These are phyloP conservation scores for Tribolium madens DNA, from an alignment of 1,140 invertebrate species.

Conservation along the genomic window DNA sequence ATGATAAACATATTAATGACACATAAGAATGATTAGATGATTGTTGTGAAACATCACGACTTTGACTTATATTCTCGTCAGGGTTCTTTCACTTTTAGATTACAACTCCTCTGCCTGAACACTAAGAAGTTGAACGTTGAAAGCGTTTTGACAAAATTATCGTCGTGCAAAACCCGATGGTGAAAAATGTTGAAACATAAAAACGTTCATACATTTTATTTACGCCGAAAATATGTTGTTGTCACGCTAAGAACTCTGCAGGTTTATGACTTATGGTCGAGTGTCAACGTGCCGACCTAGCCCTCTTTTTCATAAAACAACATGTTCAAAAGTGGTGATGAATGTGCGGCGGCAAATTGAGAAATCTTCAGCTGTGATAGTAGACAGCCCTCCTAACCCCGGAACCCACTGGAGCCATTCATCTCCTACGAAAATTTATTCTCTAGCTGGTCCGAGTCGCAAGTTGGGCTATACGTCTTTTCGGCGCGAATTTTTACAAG, in stretches of 20 bases:
- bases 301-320: constrained; percentile 21
- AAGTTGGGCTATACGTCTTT: constrained; percentile 40
- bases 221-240: constrained; percentile 32
- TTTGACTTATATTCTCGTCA: constrained; percentile 8
- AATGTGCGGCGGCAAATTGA: constrained; percentile 58
- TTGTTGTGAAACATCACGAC: constrained; percentile 11
- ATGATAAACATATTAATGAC: constrained; percentile 38
- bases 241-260: constrained; percentile 13
- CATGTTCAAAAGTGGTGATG: constrained; percentile 47
- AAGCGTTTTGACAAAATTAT: constrained; percentile 42
- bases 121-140: background rate
- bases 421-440: constrained; percentile 51
- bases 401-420: constrained; percentile 54
- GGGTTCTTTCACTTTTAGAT: background rate
- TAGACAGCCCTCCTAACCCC: constrained; percentile 48
- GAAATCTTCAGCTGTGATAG: constrained; percentile 56
- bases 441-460: constrained; percentile 20
- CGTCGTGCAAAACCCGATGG: constrained; percentile 20
- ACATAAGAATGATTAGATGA: constrained; percentile 31
- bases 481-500: constrained; percentile 41
- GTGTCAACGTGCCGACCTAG: background rate
- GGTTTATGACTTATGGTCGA: constrained; percentile 3
- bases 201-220: constrained; percentile 20
- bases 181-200: constrained; percentile 14
- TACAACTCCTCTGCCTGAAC: background rate